Evolutionary conservation across 1,140 invertebrate species (phyloP), one percentile per base, ranked within the genome.

Genomic region (Drosophila malerkotliana): DNA sequence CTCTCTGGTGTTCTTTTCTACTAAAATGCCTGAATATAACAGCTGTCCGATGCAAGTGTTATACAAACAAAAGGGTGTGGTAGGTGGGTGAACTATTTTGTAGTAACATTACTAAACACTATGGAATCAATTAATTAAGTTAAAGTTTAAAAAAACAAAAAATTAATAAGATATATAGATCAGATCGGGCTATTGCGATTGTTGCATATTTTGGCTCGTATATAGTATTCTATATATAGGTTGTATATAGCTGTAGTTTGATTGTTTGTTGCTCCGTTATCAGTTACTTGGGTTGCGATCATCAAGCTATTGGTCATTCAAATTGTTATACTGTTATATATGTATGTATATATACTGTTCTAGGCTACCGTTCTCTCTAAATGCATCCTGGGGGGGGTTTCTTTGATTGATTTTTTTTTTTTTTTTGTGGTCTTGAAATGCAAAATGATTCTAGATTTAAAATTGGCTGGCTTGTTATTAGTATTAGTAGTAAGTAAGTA

Each of bases 251-350:
- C 21, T 21, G 21, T 69, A 73, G 68, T 89, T 90, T 90, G 87
- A 90, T 90, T 90, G 87, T 90, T 89, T 82, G 68, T 79, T 90
- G 85, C 85, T 90, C 85, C 56, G 75, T 78, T 72, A 6, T 85
- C 81, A 90, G 77, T 77, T 83, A 87, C 83, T 79, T 90, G 49
- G 74, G 60, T 85, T 82, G 54, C 61, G 61, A 37, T 71, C 61
- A 21, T 64, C 69, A 59, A 67, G 71, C 77, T 78, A 74, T 53
- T 68, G 66, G 44, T 68, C 56, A 21, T 21, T 21, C 3, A 21
- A 21, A 21, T 2, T 21, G 21, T 21, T 21, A 61, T 67, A 49
- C 15, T 52, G 49, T 34, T 51, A 7, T 32, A 18, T n/a, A n/a
- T n/a, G n/a, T n/a, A n/a, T n/a, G n/a, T n/a, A n/a, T n/a, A n/a